Evolutionary conservation across 2,888 invertebrate species (phyloP), one percentile per base, ranked within the genome.

Genomic region (Petrophora chlorosata): DNA sequence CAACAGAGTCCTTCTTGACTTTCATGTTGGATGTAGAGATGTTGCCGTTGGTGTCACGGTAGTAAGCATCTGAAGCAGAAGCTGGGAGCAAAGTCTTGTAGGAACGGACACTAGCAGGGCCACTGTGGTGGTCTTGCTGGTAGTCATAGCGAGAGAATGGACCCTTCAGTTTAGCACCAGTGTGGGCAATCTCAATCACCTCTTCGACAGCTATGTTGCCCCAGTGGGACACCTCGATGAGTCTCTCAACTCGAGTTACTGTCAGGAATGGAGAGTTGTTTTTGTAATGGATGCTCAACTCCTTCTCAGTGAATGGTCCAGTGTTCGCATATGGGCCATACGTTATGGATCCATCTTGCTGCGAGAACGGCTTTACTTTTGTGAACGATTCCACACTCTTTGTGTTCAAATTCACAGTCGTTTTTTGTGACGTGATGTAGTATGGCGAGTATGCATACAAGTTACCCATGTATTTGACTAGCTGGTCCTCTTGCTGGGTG

Each of bases 191-290:
- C 77, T 98, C 97, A 62, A 99, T 93, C 4, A 95, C 94, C 79
- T 99, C 99, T 78, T 99, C 98, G 0, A 99, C 92, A 13, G 99
- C 99, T 67, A 99, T 97, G 73, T 99, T 99, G 5, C 99, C 99
- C 99, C 99, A 99, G 79, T 99, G 99, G 0, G 99, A 99, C 1
- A 99, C 94, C 87, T 99, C 99, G 67, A 99, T 95, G 0, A 94
- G 89, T 35, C 99, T 92, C 65, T 96, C 95, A 61, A 99, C 82
- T 32, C 92, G 92, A 0, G 96, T 96, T 0, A 99, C 97, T n/a
- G 97, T 97, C 59, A 99, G 86, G 85, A 99, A 99, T 17, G 99
- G 98, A 26, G 96, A 93, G 78, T 98, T 98, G 82, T 99, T 99
- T 83, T 99, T 99, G 77, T 95, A 99, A 81, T 99, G 99, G 22